Evolutionary conservation across 2,797 vertebrate species (phyloP).

Genomic region (Setipinna tenuifilis): DNA sequence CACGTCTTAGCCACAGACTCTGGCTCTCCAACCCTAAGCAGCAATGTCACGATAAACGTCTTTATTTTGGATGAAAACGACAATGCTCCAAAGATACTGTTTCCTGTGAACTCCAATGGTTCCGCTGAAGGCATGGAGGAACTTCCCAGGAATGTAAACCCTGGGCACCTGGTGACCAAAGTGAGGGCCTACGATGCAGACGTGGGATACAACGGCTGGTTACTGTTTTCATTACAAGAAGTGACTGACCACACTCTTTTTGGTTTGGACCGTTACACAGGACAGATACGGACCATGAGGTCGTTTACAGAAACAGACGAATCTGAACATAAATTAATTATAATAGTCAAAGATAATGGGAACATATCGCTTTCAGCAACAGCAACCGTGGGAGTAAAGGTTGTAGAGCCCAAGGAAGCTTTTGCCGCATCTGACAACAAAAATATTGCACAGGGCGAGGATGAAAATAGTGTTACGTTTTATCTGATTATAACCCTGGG

Average conservation of each 20-base stretch:
- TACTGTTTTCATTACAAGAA: slow-evolving; percentile 61
- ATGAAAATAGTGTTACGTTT: slow-evolving; percentile 48
- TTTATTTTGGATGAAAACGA: slow-evolving; percentile 83
- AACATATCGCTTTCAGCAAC: slow-evolving; percentile 56
- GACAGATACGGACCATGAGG: slow-evolving; percentile 55
- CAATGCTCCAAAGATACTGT: slow-evolving; percentile 72
- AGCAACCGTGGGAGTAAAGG: slow-evolving; percentile 50
- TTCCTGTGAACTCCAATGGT: slow-evolving; percentile 64
- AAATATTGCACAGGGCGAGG: slow-evolving; percentile 27
- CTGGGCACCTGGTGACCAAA: slow-evolving; percentile 65
- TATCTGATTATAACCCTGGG: slow-evolving; percentile 52
- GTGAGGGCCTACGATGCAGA: slow-evolving; percentile 65
- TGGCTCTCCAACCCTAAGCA: slow-evolving; percentile 70
- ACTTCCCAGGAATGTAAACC: slow-evolving; percentile 63
- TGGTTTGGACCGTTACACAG: slow-evolving; percentile 57
- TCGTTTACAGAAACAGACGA: slow-evolving; percentile 59
- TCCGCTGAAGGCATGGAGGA: slow-evolving; percentile 63
- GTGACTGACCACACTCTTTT: slow-evolving; percentile 57
- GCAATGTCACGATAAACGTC: slow-evolving; percentile 77
- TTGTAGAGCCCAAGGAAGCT: slow-evolving; percentile 51
- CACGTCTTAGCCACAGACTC: slow-evolving; percentile 72
- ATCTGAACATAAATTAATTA: slow-evolving; percentile 55
- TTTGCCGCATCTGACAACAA: slow-evolving; percentile 51
- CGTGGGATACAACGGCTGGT: slow-evolving; percentile 68
- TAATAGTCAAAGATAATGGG: slow-evolving; percentile 59